These are phyloP conservation scores for Sorex araneus DNA, from an alignment of 2,113 vertebrate genomes.

Conservation along the genomic window DNA sequence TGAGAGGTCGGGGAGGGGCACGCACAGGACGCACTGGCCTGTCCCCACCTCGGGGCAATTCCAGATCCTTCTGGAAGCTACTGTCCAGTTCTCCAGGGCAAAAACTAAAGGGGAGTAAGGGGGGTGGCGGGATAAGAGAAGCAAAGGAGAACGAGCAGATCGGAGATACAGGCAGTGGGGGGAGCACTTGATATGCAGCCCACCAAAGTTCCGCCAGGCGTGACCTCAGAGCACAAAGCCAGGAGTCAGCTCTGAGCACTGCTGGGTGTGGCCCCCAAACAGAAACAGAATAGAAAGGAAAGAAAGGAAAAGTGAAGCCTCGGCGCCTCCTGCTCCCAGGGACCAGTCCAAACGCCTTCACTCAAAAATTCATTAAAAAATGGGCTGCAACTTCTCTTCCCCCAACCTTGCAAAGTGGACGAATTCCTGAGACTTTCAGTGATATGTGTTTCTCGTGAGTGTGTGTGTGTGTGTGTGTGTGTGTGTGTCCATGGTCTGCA, in stretches of 20 bases:
- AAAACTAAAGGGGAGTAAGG: not conserved
- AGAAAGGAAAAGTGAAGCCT: too few relatives aligned
- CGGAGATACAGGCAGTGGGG: not conserved
- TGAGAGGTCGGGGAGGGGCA: too few relatives aligned
- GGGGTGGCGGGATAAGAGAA: rapidly evolving
- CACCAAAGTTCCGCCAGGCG: too few relatives aligned
- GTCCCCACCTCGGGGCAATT: not conserved
- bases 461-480: too few relatives aligned
- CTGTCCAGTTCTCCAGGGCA: not conserved
- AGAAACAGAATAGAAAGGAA: too few relatives aligned
- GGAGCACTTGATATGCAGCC: too few relatives aligned
- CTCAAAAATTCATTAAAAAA: not conserved
- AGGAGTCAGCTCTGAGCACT: too few relatives aligned
- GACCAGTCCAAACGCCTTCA: not conserved
- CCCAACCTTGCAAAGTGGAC: not conserved
- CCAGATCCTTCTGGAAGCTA: not conserved
- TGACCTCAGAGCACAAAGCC: not conserved
- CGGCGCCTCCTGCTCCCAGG: too few relatives aligned
- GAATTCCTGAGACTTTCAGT: not conserved
- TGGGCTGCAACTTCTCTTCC: not conserved
- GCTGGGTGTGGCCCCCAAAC: too few relatives aligned
- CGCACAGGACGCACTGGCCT: too few relatives aligned
- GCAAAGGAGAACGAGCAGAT: too few relatives aligned
- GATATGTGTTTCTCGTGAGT: slow-evolving; percentile 12
- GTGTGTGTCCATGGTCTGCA: slow-evolving; percentile 44